Percentiles rank a stretch among this genome's conserved stretches.
Evolutionary conservation across 2,113 vertebrate species (phyloP).

Genomic region (Varanus salvator): DNA sequence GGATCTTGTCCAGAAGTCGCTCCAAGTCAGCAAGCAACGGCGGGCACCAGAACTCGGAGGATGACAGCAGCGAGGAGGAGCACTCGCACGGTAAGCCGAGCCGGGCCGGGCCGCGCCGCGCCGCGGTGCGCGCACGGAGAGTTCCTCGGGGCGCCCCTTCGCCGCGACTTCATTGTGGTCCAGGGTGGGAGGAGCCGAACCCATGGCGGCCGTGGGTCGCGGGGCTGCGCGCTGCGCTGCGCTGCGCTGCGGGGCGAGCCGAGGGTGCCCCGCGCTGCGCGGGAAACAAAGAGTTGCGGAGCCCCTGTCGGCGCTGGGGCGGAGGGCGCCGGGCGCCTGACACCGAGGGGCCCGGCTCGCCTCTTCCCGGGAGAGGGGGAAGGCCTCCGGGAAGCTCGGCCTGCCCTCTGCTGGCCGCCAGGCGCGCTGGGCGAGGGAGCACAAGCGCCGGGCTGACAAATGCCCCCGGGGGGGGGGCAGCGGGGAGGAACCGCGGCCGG

Average conservation of each 20-base stretch:
- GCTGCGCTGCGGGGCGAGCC: no score
- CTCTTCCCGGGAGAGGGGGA: neutral
- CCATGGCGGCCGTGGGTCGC: neutral
- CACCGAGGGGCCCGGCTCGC: neutral
- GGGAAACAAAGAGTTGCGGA: slow-evolving; percentile 15
- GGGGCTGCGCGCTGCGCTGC: no score
- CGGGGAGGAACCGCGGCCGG: neutral
- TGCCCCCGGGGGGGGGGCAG: neutral
- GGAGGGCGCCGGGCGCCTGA: neutral
- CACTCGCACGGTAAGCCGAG: slow-evolving; percentile 76
- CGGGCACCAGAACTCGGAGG: slow-evolving; percentile 77
- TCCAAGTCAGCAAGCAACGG: slow-evolving; percentile 88
- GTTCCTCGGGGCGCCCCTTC: neutral
- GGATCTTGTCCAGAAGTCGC: slow-evolving; percentile 89
- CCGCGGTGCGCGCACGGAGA: neutral
- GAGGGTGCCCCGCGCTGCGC: neutral
- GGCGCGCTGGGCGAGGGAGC: neutral
- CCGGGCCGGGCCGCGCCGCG: neutral
- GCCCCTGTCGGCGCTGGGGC: neutral
- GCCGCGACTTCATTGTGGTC: neutral
- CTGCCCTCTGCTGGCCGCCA: slow-evolving; percentile 9
- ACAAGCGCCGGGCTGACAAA: no score
- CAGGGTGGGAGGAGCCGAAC: neutral
- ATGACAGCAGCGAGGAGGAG: slow-evolving; percentile 83
- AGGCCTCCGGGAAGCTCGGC: neutral